Evolutionary conservation across 2,888 invertebrate species (phyloP).

Genomic region (Chouioia cunea): DNA sequence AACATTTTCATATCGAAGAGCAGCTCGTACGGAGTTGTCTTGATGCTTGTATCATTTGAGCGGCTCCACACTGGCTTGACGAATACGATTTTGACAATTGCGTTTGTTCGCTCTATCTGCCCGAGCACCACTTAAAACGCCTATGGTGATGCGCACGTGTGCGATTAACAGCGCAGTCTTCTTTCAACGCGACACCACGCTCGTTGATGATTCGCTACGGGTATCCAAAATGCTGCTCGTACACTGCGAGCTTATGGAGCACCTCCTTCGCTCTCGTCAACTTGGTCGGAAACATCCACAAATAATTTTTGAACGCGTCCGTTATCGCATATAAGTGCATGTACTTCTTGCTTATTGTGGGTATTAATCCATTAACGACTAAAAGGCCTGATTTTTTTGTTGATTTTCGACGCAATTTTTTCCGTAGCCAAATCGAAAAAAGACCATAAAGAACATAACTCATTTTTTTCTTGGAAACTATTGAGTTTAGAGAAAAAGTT

Average conservation of each 20-base stretch:
- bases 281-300: neutral
- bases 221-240: conserved; percentile 1
- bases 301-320: neutral
- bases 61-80: neutral
- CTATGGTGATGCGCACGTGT: neutral
- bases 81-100: conserved; percentile 1
- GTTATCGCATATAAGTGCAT: neutral
- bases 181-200: neutral
- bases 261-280: neutral
- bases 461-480: too few species aligned
- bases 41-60: conserved; percentile 13
- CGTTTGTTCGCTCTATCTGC: conserved; percentile 4
- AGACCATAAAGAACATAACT: too few species aligned
- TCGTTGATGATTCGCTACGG: neutral
- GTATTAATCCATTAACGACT: too few species aligned
- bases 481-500: too few species aligned
- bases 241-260: too few species aligned
- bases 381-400: too few species aligned
- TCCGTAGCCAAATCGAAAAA: too few species aligned
- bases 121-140: neutral
- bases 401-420: too few species aligned
- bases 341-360: conserved; percentile 25
- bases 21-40: conserved; percentile 9
- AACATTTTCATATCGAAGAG: neutral
- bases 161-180: neutral